Base-by-base conservation (phyloP, 2,888 invertebrate species). In the Drosophila formosana region DNA sequence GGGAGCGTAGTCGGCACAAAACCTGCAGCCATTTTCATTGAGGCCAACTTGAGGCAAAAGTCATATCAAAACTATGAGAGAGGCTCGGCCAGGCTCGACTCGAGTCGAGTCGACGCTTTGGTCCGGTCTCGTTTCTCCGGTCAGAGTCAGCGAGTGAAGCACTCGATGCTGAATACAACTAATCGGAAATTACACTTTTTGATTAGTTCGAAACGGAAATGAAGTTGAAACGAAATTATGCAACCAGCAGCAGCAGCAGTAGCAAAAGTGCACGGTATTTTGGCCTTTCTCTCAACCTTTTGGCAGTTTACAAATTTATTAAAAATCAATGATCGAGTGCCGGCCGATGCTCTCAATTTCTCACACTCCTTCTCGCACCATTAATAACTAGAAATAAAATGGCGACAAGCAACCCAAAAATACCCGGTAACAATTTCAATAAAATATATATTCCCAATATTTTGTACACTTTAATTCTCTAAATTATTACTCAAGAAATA, bases 151-250 rank as follows among this genome's bases (percentile, higher is more conserved):
- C 18, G 66, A 45, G 51, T 57, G 70, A 51, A 57, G 75, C 72
- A 82, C 72, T 83, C 84, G 82, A 88, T 83, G 76, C 52, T 86
- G 87, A 83, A 88, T 86, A 86, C 86, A 86, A 89, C 89, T 89
- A 85, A 90, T 92, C 92, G 92, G 92, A 92, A 92, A 92, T 92
- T 92, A 92, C 92, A 92, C 88, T 92, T 92, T 92, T 91, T 92
- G 92, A 92, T 92, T 92, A 92, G 92, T 92, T 90, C 90, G 86
- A 88, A 91, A 89, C 90, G 92, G 92, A 92, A 92, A 92, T 92
- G 91, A 92, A 92, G 88, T 89, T 90, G 89, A 91, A 92, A 92
- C 90, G 91, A 91, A 92, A 92, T 92, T 92, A 92, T 91, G 90
- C 84, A 88, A 75, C 76, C 61, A 67, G 57, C 49, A 60, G 11